These are phyloP conservation scores for Yoshiicerus persimilis DNA, from an alignment of 1,140 invertebrate genomes.

Conservation along the genomic window DNA sequence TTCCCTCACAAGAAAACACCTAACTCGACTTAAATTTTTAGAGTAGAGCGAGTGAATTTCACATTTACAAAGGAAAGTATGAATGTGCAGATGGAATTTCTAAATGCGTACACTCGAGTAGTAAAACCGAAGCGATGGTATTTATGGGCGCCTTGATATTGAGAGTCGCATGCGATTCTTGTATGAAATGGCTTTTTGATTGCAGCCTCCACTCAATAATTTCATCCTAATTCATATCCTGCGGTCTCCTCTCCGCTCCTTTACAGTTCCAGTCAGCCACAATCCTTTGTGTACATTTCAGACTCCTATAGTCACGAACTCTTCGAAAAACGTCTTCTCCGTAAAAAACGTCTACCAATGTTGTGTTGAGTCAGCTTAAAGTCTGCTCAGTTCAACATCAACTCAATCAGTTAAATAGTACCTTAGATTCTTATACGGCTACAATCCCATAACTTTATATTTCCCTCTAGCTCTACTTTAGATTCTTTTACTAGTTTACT, in stretches of 20 bases:
- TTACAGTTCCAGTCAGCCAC: neutral
- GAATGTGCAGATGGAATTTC: neutral
- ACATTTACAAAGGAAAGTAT: neutral
- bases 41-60: no score
- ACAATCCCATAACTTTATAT: neutral
- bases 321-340: neutral
- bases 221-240: constrained; percentile 43
- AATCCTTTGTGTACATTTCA: neutral
- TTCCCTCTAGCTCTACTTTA: no score
- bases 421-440: no score
- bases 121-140: neutral
- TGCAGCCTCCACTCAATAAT: constrained; percentile 40
- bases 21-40: no score
- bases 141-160: constrained; percentile 26
- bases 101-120: neutral
- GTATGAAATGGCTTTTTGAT: constrained; percentile 42
- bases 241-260: neutral
- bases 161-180: constrained; percentile 4
- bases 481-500: neutral
- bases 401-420: neutral
- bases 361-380: neutral
- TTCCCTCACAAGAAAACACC: no score
- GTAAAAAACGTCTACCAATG: neutral
- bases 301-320: neutral
- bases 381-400: neutral